Base-by-base conservation (phyloP, 2,888 invertebrate genomes). In the Pyrocoelia pectoralis region DNA sequence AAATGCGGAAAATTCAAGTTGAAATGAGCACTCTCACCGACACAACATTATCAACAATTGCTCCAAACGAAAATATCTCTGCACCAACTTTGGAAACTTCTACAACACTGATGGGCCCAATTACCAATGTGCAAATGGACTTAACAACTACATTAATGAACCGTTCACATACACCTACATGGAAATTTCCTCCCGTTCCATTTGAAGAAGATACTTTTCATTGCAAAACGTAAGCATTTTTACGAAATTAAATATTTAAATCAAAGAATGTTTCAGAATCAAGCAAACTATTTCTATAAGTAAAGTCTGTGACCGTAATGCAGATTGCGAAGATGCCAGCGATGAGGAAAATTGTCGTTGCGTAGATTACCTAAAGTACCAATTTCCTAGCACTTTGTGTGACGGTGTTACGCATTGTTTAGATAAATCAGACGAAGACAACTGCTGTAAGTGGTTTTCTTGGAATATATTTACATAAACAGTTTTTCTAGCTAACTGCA, bases 251-350 rank as follows among this genome's bases (percentile, higher is more conserved):
- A 48, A 49, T 63, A 60, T 68, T 24, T 6, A 24, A 24, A 5
- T 24, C 24, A 24, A 3, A 6, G 6, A 24, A 24, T 3, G 33
- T 33, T 33, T 33, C 72, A 92, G 92, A 64, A 85, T 92, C 70
- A 76, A 83, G 0, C 92, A 94, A 81, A 82, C 81, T 6, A 85
- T 93, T 59, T 82, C 88, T 0, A 79, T 83, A 17, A 70, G 76
- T 1, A 83, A 86, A 69, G 85, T 87, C 19, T 94, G 94, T 77
- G 85, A 94, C 74, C 86, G 85, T 43, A 81, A 85, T 61, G 80
- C 87, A 13, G 92, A 94, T 74, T 94, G 94, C 77, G 91, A 93
- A 80, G 94, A 94, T 81, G 91, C 89, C 2, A 89, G 89, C 0
- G 94, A 94, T 78, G 94, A 94, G 80, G 76, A 84, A 3, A 81